Percentiles rank a stretch among this genome's conserved stretches.
Conservation (phyloP, 1,140 invertebrate species). For the Zaprionus ghesquierei region DNA sequence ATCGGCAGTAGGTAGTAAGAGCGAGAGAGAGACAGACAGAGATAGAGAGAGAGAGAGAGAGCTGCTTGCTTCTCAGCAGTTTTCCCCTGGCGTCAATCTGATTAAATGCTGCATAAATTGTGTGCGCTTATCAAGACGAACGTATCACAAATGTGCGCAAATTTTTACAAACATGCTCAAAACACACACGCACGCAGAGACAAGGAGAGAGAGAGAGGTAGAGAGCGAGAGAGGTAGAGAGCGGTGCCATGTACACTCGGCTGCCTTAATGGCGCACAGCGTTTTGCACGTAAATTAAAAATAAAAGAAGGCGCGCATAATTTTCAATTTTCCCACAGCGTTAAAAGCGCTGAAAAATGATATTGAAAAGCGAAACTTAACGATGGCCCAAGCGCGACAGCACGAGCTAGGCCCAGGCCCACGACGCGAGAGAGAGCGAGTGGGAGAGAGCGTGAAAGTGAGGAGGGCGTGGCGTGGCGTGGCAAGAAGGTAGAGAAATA, state of each 20-base stretch:
- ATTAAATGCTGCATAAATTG: conserved; percentile 74
- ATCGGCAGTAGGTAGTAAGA: not conserved
- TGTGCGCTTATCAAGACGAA: conserved; percentile 33
- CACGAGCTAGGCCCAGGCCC: not conserved
- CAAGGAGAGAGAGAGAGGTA: not conserved
- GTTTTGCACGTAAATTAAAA: conserved; percentile 55
- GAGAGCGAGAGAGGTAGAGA: not conserved
- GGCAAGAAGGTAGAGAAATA: not conserved
- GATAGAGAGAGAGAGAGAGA: not conserved
- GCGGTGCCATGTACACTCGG: conserved; percentile 1
- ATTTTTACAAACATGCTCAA: conserved; percentile 44
- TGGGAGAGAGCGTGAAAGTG: not conserved
- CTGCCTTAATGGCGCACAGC: conserved; percentile 32
- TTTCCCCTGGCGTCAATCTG: conserved; percentile 57
- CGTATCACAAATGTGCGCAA: conserved; percentile 47
- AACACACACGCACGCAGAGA: conserved; percentile 22
- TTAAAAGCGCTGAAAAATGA: conserved; percentile 44
- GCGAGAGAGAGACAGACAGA: no score
- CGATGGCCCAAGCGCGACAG: conserved; percentile 14
- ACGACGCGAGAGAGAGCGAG: not conserved
- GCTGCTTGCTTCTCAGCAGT: conserved; percentile 7
- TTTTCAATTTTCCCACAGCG: conserved; percentile 53
- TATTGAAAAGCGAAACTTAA: conserved; percentile 57
- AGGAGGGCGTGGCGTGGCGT: not conserved
- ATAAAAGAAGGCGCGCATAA: conserved; percentile 49